phyloP scores from a whole-genome alignment of 2,797 vertebrate genomes.

The Balearica regulorum region DNA sequence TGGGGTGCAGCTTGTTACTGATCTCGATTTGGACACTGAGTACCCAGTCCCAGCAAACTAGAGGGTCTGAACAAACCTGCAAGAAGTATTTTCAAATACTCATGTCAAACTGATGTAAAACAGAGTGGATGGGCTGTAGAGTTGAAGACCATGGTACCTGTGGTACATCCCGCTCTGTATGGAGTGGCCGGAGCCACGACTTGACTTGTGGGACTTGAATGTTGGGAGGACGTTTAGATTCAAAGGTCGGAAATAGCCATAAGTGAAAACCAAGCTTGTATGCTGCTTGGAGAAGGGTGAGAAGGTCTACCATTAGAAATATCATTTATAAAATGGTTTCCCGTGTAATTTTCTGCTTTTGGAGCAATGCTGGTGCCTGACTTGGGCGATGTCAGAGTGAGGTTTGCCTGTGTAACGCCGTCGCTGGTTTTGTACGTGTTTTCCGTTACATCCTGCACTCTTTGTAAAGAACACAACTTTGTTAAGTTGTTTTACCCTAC shows the following conservation, averaged over 20 bases:
- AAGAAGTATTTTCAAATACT: not conserved
- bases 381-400: not conserved
- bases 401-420: not conserved
- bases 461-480: not conserved
- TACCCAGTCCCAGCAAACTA: not conserved
- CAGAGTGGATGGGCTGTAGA: not conserved
- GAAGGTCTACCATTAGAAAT: not conserved
- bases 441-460: not conserved
- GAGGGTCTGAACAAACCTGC: not conserved
- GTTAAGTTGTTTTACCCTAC: not conserved
- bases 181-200: too few relatives aligned
- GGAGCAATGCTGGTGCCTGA: not conserved
- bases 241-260: not conserved
- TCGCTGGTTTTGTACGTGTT: not conserved
- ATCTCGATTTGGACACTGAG: not conserved
- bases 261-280: not conserved
- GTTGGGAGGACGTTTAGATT: not conserved
- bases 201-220: not conserved
- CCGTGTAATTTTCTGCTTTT: not conserved
- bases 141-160: not conserved
- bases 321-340: not conserved
- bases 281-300: not conserved
- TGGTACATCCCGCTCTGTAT: accelerated
- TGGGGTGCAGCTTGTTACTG: not conserved
- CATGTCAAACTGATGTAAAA: not conserved